A percentile compares a stretch with the other conserved stretches of the same genome.
These are phyloP conservation scores for Tragelaphus strepsiceros DNA, from an alignment of 2,113 vertebrate genomes.

Conservation along the genomic window DNA sequence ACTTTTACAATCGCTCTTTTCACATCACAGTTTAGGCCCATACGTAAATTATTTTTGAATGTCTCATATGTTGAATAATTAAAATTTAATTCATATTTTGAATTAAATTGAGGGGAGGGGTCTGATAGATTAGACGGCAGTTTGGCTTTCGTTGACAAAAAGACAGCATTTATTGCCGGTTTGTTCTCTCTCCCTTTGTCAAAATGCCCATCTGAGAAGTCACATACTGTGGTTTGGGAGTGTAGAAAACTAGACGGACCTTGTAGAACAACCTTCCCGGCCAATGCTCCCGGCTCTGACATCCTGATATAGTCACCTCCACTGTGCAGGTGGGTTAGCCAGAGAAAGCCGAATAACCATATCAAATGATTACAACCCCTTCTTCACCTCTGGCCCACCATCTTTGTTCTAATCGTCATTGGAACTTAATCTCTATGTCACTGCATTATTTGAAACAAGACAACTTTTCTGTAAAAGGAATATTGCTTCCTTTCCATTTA, in stretches of 20 bases:
- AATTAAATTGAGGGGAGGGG: neutral
- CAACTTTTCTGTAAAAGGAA: neutral
- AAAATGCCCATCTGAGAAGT: neutral
- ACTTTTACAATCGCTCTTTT: neutral
- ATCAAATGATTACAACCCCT: neutral
- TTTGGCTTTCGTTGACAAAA: neutral
- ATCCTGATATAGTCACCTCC: neutral
- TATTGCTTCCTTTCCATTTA: neutral
- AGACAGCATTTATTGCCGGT: neutral
- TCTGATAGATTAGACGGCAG: neutral
- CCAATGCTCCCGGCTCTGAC: neutral
- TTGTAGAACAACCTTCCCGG: neutral
- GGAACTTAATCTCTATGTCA: neutral
- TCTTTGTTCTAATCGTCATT: neutral
- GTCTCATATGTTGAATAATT: neutral
- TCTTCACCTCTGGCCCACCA: neutral
- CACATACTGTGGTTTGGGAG: neutral
- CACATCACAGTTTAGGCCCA: neutral
- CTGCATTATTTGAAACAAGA: neutral
- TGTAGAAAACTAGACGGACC: neutral
- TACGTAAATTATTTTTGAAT: neutral
- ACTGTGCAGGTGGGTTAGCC: neutral
- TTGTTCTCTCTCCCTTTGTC: neutral
- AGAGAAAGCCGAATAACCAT: neutral
- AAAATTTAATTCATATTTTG: too few relatives aligned